A percentile compares a stretch with the other conserved stretches of the same genome.
Evolutionary conservation across 2,797 vertebrate species (phyloP).

Genomic region (Tokudaia tokunoshimensis): DNA sequence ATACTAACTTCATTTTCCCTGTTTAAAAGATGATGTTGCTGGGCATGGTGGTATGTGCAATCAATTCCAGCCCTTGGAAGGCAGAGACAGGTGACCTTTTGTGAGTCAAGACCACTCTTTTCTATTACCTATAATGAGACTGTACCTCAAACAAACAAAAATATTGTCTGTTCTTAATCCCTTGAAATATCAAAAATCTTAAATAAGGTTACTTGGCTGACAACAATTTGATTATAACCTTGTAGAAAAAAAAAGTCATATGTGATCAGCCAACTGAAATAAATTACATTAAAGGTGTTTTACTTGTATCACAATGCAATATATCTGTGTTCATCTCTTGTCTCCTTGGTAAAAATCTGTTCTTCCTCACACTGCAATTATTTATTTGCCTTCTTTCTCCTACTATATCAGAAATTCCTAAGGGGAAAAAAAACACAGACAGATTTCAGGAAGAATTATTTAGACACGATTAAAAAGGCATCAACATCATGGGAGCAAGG

Average conservation of each 20-base stretch:
- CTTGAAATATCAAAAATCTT: conserved; percentile 55
- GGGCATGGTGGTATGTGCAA: neutral
- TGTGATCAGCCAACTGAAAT: conserved; percentile 21
- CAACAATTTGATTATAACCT: conserved; percentile 19
- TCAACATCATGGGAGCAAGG: neutral
- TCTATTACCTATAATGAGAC: neutral
- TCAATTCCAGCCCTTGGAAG: neutral
- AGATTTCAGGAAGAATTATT: conserved; percentile 60
- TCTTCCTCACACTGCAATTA: conserved; percentile 47
- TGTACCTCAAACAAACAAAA: neutral
- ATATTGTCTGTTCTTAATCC: neutral
- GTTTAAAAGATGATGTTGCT: conserved; percentile 32
- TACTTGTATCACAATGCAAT: conserved; percentile 17
- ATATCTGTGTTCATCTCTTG: neutral
- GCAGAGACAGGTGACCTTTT: neutral
- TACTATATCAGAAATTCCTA: conserved; percentile 50
- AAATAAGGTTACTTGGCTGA: conserved; percentile 40
- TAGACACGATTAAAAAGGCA: conserved; percentile 31
- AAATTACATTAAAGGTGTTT: conserved; percentile 58
- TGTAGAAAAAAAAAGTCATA: neutral
- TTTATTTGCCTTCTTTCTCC: conserved; percentile 51
- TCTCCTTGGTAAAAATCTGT: conserved; percentile 52
- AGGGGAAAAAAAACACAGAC: conserved; percentile 46
- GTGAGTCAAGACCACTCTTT: neutral
- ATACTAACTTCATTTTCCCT: conserved; percentile 45